Evolutionary conservation across 1,140 invertebrate species (phyloP).

Genomic region (Pseudobourletiella spinata): DNA sequence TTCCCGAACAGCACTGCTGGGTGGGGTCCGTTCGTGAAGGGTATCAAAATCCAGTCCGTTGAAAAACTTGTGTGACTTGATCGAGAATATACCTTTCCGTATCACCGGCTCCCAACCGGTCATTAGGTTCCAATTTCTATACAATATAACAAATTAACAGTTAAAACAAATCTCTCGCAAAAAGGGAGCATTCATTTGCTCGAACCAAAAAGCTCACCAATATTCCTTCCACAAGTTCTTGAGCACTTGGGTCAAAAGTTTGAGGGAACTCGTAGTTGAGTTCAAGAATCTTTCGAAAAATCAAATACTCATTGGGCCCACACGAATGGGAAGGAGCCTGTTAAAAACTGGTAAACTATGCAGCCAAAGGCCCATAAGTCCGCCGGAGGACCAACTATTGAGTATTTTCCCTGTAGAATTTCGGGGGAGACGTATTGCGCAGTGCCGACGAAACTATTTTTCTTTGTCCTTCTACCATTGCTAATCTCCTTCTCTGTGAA

Average conservation of each 20-base stretch:
- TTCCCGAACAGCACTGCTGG: conserved; percentile 52
- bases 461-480: not conserved
- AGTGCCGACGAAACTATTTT: conserved; percentile 93
- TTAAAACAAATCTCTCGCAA: conserved; percentile 2
- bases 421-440: conserved; percentile 98
- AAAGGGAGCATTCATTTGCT: not conserved
- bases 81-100: conserved; percentile 64
- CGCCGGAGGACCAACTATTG: conserved; percentile 61
- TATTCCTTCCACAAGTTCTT: conserved; percentile 66
- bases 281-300: conserved; percentile 91
- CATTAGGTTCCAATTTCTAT: conserved; percentile 59
- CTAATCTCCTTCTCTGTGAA: not conserved
- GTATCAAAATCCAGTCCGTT: conserved; percentile 71
- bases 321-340: conserved; percentile 85
- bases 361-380: conserved; percentile 98
- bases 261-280: conserved; percentile 88
- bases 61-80: conserved; percentile 81
- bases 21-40: conserved; percentile 66
- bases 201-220: conserved; percentile 49
- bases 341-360: conserved; percentile 94
- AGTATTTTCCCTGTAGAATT: conserved; percentile 65
- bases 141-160: conserved; percentile 29
- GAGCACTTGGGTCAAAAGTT: conserved; percentile 68
- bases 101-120: conserved; percentile 77
- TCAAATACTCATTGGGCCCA: conserved; percentile 87